Conservation (phyloP, 2,113 vertebrate genomes). For the Myodes glareolus region DNA sequence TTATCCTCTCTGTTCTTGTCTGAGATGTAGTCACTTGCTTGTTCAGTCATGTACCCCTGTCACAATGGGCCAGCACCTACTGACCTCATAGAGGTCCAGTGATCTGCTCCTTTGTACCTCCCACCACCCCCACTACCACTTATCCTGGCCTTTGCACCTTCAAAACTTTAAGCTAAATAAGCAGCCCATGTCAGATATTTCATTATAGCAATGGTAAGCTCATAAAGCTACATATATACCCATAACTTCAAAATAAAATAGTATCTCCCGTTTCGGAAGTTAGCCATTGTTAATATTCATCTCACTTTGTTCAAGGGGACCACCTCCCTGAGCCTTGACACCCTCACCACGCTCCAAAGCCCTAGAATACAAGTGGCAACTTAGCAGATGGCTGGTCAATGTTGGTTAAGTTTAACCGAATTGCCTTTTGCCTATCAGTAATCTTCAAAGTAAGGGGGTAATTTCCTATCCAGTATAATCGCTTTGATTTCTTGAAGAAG, state of each 20-base stretch:
- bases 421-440: not conserved
- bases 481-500: not conserved
- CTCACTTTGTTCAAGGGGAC: not conserved
- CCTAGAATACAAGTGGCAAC: not conserved
- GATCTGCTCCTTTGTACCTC: fast-evolving
- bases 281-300: not conserved
- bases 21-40: not conserved
- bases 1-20: not conserved
- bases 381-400: not conserved
- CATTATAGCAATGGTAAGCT: not conserved
- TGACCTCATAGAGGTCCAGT: not conserved
- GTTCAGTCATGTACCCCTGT: not conserved
- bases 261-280: not conserved
- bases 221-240: not conserved
- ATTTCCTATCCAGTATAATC: not conserved
- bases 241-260: not conserved
- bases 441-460: not conserved
- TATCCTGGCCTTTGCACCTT: not conserved
- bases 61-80: too few species aligned
- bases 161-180: not conserved
- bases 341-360: not conserved
- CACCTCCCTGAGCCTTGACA: not conserved
- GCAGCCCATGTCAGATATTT: not conserved
- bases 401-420: not conserved
- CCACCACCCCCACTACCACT: fast-evolving